A percentile compares a stretch with the other conserved stretches of the same genome.
Evolutionary conservation across 2,888 invertebrate species (phyloP).

Genomic region (Aphidius colemani): DNA sequence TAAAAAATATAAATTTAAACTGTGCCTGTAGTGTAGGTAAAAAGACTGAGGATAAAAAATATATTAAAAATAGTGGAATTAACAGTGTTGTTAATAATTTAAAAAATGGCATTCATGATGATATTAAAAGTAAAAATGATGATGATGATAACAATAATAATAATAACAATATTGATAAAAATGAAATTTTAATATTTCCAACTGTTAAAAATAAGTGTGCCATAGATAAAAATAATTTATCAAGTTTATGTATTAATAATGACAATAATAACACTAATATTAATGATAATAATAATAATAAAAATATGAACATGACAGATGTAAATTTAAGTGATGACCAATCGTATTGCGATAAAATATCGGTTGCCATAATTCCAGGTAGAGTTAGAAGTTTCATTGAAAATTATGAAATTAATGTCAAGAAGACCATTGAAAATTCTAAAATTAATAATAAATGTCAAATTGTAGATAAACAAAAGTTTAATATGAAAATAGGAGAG

Average conservation of each 20-base stretch:
- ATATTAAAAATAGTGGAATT: constrained; percentile 4
- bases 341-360: constrained; percentile 42
- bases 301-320: constrained; percentile 56
- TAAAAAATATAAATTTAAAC: constrained; percentile 16
- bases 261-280: constrained; percentile 36
- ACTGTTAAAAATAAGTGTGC: constrained; percentile 43
- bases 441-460: constrained; percentile 39
- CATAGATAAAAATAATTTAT: constrained; percentile 46
- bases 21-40: constrained; percentile 30
- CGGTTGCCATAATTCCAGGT: constrained; percentile 50
- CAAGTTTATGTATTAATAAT: constrained; percentile 9
- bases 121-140: constrained; percentile 11
- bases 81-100: constrained; percentile 7
- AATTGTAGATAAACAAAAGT: constrained; percentile 15
- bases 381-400: constrained; percentile 56
- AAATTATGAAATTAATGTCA: constrained; percentile 47
- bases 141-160: constrained; percentile 1
- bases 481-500: constrained; percentile 17
- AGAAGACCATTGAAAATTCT: constrained; percentile 39
- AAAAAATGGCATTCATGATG: constrained; percentile 20
- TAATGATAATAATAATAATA: constrained; percentile 49
- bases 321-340: constrained; percentile 55
- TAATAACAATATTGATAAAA: constrained; percentile 20
- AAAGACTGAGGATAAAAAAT: constrained; percentile 35
- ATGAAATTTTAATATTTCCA: no score